Conservation (phyloP, 1,140 invertebrate species). For the Berghia stephanieae region DNA sequence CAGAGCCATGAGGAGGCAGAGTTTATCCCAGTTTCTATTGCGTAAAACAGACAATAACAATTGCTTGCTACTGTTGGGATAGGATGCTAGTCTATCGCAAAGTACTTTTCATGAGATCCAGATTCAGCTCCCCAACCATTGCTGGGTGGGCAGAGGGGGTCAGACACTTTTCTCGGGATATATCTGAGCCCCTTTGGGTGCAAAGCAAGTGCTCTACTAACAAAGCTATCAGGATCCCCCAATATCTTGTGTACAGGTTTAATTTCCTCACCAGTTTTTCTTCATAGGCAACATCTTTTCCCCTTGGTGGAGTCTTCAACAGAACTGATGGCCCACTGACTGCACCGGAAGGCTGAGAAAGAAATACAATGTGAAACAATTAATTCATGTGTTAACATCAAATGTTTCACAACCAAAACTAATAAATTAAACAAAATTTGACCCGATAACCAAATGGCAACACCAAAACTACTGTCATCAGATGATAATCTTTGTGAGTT, state of each 20-base stretch:
- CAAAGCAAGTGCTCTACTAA: neutral
- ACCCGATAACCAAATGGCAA: neutral
- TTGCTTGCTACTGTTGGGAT: too few species aligned
- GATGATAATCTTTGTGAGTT: neutral
- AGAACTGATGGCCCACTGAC: constrained; percentile 50
- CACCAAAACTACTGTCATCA: neutral
- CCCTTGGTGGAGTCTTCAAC: constrained; percentile 56
- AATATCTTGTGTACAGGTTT: neutral
- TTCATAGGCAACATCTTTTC: constrained; percentile 53
- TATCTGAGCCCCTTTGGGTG: too few species aligned
- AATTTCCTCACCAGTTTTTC: constrained; percentile 58
- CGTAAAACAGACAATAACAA: too few species aligned
- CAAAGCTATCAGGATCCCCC: neutral
- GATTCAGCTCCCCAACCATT: too few species aligned
- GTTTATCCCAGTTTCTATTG: too few species aligned
- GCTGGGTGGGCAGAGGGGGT: too few species aligned
- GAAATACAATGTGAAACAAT: neutral
- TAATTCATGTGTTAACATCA: neutral
- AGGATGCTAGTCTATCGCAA: neutral
- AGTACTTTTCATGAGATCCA: neutral
- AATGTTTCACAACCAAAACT: neutral
- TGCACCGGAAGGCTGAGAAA: constrained; percentile 30
- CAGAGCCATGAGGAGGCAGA: too few species aligned
- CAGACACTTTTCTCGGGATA: too few species aligned
- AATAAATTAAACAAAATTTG: neutral